Evolutionary conservation across 2,113 vertebrate species (phyloP), one percentile per base, ranked within the genome.

Genomic region (Carlito syrichta): DNA sequence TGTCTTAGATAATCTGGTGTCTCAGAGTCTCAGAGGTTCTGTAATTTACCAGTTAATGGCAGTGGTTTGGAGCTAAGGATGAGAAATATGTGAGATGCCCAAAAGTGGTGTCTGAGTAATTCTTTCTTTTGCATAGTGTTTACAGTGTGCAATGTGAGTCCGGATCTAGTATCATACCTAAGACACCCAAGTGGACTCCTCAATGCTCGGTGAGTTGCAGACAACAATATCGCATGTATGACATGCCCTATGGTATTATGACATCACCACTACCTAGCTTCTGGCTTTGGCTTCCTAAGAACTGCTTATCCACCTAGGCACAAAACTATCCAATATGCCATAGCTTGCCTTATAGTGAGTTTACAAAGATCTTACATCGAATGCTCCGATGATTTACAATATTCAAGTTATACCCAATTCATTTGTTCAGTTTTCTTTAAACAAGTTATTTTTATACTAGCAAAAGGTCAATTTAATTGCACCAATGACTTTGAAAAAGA

Each of bases 401-500:
- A 74, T 87, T 40, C 45, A 82, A 95, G 35, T 83, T 78, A 91
- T 60, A 8, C 32, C 11, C 62, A 93, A 86, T 27, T 69, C 66
- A 90, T 50, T 78, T 88, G 69, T 81, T 60, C 3, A 58, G 56
- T 60, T 43, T 43, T 93, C 78, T 91, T 95, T 89, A 79, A 96
- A 96, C 38, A 89, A 94, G 89, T 89, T 92, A 2, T 97, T 97
- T 86, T 69, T 94, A 20, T 16, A 27, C 27, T 66, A 48, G 19
- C 48, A 86, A 89, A 89, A 58, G 40, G 88, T 96, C 63, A 96
- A 68, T 32, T 79, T 97, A 94, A 93, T 66, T 35, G 27, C 8
- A 86, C 5, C 32, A 0, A 6, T 91, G 93, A 95, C 92, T 97
- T 97, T 95, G 85, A 52, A 95, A 94, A 98, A 50, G 79, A n/a